phyloP scores from a whole-genome alignment of 2,797 vertebrate genomes.

The Anguilla megastoma region DNA sequence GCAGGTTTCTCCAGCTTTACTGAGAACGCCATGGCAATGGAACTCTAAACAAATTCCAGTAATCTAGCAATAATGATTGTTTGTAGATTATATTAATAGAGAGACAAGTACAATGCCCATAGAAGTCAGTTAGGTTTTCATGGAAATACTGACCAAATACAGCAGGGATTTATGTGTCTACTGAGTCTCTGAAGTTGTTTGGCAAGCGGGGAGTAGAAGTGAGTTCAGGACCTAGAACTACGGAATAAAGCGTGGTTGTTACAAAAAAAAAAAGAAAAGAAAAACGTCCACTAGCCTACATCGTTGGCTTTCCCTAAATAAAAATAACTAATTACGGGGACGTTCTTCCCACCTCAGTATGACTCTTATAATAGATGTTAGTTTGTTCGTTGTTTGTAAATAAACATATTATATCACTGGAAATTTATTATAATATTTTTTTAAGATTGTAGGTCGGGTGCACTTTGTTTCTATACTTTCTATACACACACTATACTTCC shows the following conservation, averaged over 20 bases:
- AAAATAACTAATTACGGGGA: background rate
- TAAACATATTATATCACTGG: background rate
- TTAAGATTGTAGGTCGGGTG: too few species aligned
- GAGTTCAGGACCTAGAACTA: background rate
- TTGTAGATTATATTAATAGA: background rate
- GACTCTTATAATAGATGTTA: background rate
- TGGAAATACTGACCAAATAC: background rate
- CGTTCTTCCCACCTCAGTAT: background rate
- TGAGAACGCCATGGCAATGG: background rate
- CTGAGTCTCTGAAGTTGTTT: background rate
- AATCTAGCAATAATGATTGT: background rate
- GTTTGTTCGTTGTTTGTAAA: background rate
- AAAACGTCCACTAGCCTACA: background rate
- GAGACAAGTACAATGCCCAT: background rate
- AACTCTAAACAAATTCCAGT: background rate
- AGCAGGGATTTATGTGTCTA: background rate
- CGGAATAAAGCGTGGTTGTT: background rate
- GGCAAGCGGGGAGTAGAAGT: background rate
- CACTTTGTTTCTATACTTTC: background rate
- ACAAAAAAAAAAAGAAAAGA: background rate
- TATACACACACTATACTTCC: background rate
- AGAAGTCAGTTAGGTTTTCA: background rate
- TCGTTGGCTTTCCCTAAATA: background rate
- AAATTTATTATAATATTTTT: background rate
- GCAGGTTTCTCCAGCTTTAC: background rate